Evolutionary conservation across 2,113 vertebrate species (phyloP).

Genomic region (Toxostoma redivivum): DNA sequence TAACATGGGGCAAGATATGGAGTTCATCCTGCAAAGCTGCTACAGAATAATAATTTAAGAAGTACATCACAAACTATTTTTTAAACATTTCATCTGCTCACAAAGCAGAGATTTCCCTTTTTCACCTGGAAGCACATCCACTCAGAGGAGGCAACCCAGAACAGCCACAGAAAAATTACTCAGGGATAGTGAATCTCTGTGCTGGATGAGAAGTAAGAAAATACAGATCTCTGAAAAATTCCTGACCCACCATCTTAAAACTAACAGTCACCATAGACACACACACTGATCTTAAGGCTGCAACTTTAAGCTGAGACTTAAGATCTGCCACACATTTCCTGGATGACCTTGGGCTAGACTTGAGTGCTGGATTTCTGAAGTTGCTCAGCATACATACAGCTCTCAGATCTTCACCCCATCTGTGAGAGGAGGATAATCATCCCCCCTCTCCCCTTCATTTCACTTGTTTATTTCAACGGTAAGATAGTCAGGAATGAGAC

Average conservation of each 20-base stretch:
- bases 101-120: not conserved
- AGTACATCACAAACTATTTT: not conserved
- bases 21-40: not conserved
- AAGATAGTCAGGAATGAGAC: not conserved
- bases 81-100: not conserved
- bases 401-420: not conserved
- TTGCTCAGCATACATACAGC: not conserved
- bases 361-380: not conserved
- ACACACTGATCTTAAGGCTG: not conserved
- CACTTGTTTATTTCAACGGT: conserved; percentile 23
- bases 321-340: not conserved
- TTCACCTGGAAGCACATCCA: not conserved
- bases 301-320: not conserved
- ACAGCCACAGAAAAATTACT: not conserved
- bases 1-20: not conserved
- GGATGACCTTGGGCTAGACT: not conserved
- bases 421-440: conserved; percentile 6
- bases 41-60: not conserved
- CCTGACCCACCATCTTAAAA: not conserved
- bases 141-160: not conserved
- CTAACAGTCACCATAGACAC: not conserved
- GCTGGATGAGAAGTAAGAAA: not conserved
- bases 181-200: not conserved
- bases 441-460: not conserved
- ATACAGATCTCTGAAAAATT: not conserved